Percentiles rank a stretch among this genome's conserved stretches.
Conservation (phyloP, 2,888 invertebrate species). For the Lathronympha strigana region DNA sequence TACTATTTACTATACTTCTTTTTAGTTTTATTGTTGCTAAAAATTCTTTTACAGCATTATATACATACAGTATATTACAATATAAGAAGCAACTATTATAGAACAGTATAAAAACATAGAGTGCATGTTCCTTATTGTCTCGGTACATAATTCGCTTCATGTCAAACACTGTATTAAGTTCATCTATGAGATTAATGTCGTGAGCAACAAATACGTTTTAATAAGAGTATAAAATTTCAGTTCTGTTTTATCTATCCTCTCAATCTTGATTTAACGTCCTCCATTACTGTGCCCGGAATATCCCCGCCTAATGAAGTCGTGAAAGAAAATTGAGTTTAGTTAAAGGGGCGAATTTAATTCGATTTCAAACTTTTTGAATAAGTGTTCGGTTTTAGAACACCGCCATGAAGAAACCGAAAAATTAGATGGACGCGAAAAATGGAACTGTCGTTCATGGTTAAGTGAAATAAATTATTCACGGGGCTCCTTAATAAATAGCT, state of each 20-base stretch:
- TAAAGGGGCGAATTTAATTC: constrained; percentile 83
- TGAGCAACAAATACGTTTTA: too few species aligned
- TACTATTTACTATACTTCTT: too few species aligned
- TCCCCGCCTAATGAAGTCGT: constrained; percentile 82
- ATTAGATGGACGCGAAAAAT: constrained; percentile 75
- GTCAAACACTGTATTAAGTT: too few species aligned
- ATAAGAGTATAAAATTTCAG: constrained; percentile 77
- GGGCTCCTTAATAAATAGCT: constrained; percentile 69
- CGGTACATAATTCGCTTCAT: too few species aligned
- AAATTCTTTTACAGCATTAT: too few species aligned
- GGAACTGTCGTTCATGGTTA: constrained; percentile 71
- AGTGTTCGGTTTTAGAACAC: too few species aligned
- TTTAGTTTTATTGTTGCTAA: too few species aligned
- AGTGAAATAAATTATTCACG: constrained; percentile 79
- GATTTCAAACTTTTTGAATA: constrained; percentile 81
- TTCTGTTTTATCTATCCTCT: constrained; percentile 78
- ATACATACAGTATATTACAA: too few species aligned
- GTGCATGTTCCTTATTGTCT: too few species aligned
- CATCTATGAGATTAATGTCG: too few species aligned
- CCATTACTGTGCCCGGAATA: constrained; percentile 82
- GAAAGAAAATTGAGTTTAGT: constrained; percentile 83
- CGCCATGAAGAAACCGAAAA: constrained; percentile 69
- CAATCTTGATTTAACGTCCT: constrained; percentile 82
- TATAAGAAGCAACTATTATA: too few species aligned
- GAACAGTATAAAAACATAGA: too few species aligned